Conservation (phyloP, 2,888 invertebrate genomes). For the Helicoverpa assulta region DNA sequence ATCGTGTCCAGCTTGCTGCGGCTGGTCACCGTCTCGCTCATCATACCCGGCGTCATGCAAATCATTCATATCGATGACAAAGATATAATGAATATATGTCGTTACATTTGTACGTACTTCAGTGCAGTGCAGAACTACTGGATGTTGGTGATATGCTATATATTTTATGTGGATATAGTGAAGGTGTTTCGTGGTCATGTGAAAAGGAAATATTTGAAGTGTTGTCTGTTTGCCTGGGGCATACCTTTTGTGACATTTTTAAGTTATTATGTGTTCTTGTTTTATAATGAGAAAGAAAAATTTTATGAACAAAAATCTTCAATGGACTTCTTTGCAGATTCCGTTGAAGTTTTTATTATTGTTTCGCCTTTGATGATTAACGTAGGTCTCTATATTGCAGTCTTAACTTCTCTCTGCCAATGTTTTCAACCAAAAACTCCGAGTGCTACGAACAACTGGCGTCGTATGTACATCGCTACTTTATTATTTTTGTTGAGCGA, state of each 20-base stretch:
- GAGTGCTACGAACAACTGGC: slow-evolving; percentile 40
- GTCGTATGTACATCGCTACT: slow-evolving; percentile 40
- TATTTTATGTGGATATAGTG: slow-evolving; percentile 51
- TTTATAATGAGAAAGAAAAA: slow-evolving; percentile 15
- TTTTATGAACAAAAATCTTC: not conserved
- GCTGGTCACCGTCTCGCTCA: slow-evolving; percentile 31
- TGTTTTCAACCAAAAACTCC: slow-evolving; percentile 28
- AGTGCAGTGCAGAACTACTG: slow-evolving; percentile 47
- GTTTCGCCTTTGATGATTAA: slow-evolving; percentile 44
- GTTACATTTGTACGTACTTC: slow-evolving; percentile 47
- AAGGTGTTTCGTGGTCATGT: slow-evolving; percentile 47
- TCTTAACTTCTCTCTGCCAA: slow-evolving; percentile 32
- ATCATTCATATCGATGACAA: slow-evolving; percentile 39
- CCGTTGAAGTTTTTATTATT: slow-evolving; percentile 42
- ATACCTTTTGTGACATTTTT: slow-evolving; percentile 41
- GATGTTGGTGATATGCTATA: slow-evolving; percentile 50
- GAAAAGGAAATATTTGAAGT: slow-evolving; percentile 38
- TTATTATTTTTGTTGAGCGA: slow-evolving; percentile 40
- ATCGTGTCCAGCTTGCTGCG: slow-evolving; percentile 34
- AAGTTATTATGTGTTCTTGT: slow-evolving; percentile 34
- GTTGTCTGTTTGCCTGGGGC: slow-evolving; percentile 48
- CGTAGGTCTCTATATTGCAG: slow-evolving; percentile 22
- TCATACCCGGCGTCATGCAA: slow-evolving; percentile 40
- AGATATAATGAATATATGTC: slow-evolving; percentile 41
- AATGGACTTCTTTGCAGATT: slow-evolving; percentile 16